Conservation (phyloP, 1,140 invertebrate genomes). For the Drosophila ficusphila region DNA sequence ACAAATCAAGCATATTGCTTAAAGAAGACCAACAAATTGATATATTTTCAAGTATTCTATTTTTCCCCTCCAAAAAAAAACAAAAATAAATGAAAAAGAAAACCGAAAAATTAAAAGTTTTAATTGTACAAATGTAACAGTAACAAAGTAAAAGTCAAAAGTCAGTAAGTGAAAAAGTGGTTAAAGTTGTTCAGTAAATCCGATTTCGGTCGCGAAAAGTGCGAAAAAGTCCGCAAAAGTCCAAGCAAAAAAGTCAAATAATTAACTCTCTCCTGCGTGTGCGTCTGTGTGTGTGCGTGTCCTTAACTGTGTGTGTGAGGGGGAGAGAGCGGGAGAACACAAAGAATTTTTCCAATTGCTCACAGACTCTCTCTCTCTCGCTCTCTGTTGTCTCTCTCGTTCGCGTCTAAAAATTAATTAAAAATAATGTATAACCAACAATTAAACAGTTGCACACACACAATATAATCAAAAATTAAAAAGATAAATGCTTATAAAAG, state of each 20-base stretch:
- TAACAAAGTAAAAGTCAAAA: slow-evolving; percentile 13
- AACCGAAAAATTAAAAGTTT: slow-evolving; percentile 23
- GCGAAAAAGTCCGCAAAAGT: slow-evolving; percentile 56
- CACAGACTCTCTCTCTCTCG: background rate
- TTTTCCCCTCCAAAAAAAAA: slow-evolving; percentile 77
- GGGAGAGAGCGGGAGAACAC: slow-evolving; percentile 7
- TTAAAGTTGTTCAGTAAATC: slow-evolving; percentile 48
- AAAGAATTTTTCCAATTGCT: slow-evolving; percentile 27
- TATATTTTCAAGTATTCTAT: slow-evolving; percentile 82
- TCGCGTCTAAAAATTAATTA: slow-evolving; percentile 48
- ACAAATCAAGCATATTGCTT: slow-evolving; percentile 55
- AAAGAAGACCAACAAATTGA: slow-evolving; percentile 68
- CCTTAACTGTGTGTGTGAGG: slow-evolving; percentile 39
- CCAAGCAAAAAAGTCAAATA: slow-evolving; percentile 7
- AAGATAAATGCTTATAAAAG: slow-evolving; percentile 53
- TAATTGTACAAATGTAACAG: slow-evolving; percentile 5
- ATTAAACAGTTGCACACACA: slow-evolving; percentile 46
- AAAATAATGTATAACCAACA: slow-evolving; percentile 28
- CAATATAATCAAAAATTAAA: slow-evolving; percentile 47
- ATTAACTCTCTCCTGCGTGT: slow-evolving; percentile 44
- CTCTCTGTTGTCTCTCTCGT: slow-evolving; percentile 47
- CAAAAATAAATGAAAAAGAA: slow-evolving; percentile 23
- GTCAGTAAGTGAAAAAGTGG: slow-evolving; percentile 48
- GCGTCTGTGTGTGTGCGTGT: slow-evolving; percentile 56
- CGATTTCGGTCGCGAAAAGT: slow-evolving; percentile 74